These are phyloP conservation scores for Spodoptera frugiperda DNA, from an alignment of 1,140 invertebrate genomes.

Conservation along the genomic window DNA sequence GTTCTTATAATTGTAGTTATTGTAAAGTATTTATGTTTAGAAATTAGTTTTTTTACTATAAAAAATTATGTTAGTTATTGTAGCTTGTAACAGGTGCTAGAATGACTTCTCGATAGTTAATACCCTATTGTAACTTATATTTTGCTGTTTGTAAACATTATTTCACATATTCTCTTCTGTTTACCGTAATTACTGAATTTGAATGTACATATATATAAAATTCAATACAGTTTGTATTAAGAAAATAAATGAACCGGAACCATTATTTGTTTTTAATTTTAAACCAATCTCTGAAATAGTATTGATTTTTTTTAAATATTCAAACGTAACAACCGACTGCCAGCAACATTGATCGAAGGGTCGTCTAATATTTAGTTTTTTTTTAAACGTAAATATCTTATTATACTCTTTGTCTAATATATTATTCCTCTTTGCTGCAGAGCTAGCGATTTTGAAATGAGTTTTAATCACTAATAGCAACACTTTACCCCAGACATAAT, in stretches of 20 bases:
- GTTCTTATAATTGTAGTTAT: constrained; percentile 30
- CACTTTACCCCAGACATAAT: too few species aligned
- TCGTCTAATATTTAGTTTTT: too few species aligned
- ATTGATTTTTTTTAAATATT: too few species aligned
- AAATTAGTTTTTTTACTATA: neutral
- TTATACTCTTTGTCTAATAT: too few species aligned
- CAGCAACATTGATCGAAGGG: too few species aligned
- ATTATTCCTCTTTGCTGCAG: too few species aligned
- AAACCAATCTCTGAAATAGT: neutral
- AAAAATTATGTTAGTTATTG: neutral
- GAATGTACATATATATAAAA: neutral
- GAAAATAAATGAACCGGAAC: constrained; percentile 4
- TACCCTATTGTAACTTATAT: neutral
- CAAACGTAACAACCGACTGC: too few species aligned
- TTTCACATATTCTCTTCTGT: neutral
- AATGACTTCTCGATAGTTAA: neutral
- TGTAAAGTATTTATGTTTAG: constrained; percentile 34
- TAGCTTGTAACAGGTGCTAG: constrained; percentile 24
- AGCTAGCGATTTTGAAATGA: too few species aligned
- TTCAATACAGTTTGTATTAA: constrained; percentile 10
- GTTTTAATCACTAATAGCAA: too few species aligned
- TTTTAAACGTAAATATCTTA: too few species aligned
- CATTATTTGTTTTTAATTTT: neutral
- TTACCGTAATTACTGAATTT: neutral
- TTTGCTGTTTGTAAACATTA: neutral